Base-by-base conservation (phyloP, 2,888 invertebrate species). In the Tetranychus truncatus region DNA sequence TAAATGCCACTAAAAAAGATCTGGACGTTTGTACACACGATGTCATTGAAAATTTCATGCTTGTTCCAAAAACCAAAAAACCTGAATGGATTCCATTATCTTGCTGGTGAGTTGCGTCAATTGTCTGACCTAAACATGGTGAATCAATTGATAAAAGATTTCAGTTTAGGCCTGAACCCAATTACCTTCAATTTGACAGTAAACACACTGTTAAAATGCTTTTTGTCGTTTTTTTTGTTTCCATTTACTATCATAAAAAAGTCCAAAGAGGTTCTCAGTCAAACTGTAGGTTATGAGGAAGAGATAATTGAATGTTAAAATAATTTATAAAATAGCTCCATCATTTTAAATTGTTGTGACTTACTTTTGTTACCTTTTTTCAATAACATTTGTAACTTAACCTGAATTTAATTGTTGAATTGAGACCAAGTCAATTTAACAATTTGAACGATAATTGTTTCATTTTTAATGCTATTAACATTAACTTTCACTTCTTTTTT, bases 31-130 rank as follows among this genome's bases (percentile, higher is more conserved):
- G 76, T 45, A 75, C 76, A 75, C 66, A 73, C 34, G 71, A 75
- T n/a, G 73, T 74, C 9, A 75, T 76, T 65, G 55, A 45, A 20
- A 74, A 76, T 66, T 75, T 74, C 2, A 76, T 76, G 76, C 67
- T 72, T 24, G 74, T 76, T 73, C 69, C 72, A 18, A 75, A 75
- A 69, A 66, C 75, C n/a, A 73, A 65, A 45, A 76, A 75, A 45
- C 75, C 72, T 20, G 76, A 76, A 21, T 76, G 76, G 76, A 75
- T 76, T 55, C 75, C 75, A 71, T 65, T 76, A 8, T 67, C 75
- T 55, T 76, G 76, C 55, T 76, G 76, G 76, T 76, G 72, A 74
- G 74, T 74, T 34, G 11, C 8, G 20, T 45, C 34, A 75, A 75
- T 75, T 75, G 8, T 34, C 44, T 18, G n/a, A n/a, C 20, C 20